Base-by-base conservation (phyloP, 2,797 vertebrate genomes). In the Morus bassanus region DNA sequence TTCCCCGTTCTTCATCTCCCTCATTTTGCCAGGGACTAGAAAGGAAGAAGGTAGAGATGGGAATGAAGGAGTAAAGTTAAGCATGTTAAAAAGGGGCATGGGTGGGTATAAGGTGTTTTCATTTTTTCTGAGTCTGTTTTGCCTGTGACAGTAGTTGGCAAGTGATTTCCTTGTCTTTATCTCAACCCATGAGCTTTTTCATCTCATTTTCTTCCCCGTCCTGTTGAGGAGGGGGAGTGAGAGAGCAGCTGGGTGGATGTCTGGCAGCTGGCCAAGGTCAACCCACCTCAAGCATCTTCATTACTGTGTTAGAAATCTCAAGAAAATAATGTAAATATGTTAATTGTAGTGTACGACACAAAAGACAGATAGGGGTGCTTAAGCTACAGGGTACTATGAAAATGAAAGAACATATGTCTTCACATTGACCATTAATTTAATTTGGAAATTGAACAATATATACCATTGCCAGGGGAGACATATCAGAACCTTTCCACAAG, bases 261-360 rank as follows among this genome's bases (percentile, higher is more conserved):
- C 50, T 86, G 57, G 18, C 25, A 86, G 16, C 5, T 11, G 4
- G 33, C 13, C 37, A 30, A 61, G 22, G 14, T 45, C 64, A 81
- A 33, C 5, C 9, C 12, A 53, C 10, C 11, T 61, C 48, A 72
- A 70, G 5, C 14, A 46, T 41, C 35, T 69, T 84, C 23, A 22
- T 74, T 65, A 41, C 4, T 61, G 8, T 35, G 64, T 80, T 41
- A 80, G 3, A 61, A 74, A 60, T 65, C 22, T 69, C n/a, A 65
- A 77, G 77, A 69, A 89, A 94, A 80, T 37, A 33, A 63, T 10
- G 6, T 54, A 59, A 54, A n/a, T 57, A 2, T 61, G 25, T 63
- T 45, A 25, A 22, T 35, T 78, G 13, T 31, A 33, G 7, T 7
- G 13, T 57, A 39, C 0, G 0, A 57, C 46, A 53, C 28, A 53